Evolutionary conservation across 2,888 invertebrate species (phyloP).

Genomic region (Oconnorella tubifera): DNA sequence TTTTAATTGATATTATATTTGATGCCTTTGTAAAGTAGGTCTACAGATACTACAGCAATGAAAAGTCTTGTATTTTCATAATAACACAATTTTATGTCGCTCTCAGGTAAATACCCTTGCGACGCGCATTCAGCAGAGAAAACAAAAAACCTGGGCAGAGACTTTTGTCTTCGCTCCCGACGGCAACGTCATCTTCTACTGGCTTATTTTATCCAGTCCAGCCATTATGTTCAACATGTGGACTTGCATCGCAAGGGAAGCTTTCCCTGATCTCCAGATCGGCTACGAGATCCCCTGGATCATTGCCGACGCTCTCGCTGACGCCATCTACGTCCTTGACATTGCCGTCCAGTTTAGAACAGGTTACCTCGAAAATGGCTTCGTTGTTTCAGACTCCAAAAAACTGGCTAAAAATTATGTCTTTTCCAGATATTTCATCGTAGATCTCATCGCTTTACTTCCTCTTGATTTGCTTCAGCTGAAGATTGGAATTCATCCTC

Average conservation of each 20-base stretch:
- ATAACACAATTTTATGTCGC: too few relatives aligned
- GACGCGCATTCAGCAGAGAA: background rate
- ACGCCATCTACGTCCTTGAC: constrained; percentile 81
- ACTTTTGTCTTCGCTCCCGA: constrained; percentile 77
- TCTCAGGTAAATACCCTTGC: background rate
- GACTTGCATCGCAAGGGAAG: constrained; percentile 90
- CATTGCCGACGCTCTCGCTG: constrained; percentile 71
- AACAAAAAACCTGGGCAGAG: background rate
- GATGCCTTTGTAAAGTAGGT: too few relatives aligned
- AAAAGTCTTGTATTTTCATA: too few relatives aligned
- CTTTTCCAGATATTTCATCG: constrained; percentile 75
- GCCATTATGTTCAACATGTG: constrained; percentile 92
- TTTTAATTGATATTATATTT: too few relatives aligned
- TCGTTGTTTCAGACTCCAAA: constrained; percentile 87
- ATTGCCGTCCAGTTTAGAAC: constrained; percentile 87
- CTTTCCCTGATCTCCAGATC: constrained; percentile 79
- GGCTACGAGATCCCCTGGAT: constrained; percentile 45
- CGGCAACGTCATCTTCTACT: constrained; percentile 91
- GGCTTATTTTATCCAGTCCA: constrained; percentile 81
- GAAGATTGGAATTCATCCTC: constrained; percentile 67
- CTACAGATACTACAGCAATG: too few relatives aligned
- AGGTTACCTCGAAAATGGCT: constrained; percentile 88
- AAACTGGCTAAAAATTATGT: constrained; percentile 86
- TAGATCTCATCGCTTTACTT: constrained; percentile 76
- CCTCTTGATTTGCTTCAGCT: constrained; percentile 85